Evolutionary conservation across 2,888 invertebrate species (phyloP).

Genomic region (Trissoscelio sp.): DNA sequence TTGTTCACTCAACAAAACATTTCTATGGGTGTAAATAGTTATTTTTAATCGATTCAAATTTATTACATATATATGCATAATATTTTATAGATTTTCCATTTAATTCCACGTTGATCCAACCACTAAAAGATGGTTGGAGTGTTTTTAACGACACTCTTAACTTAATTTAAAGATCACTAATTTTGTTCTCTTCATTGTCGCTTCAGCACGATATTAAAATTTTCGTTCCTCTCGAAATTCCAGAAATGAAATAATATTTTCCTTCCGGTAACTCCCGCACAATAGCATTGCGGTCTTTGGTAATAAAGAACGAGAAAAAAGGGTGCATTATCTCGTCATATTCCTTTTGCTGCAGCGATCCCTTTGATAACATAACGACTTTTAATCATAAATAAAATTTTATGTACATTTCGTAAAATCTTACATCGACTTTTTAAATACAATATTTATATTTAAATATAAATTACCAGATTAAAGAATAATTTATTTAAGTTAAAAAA

Average conservation of each 20-base stretch:
- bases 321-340: neutral
- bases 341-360: neutral
- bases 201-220: neutral
- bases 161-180: neutral
- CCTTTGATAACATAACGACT: neutral
- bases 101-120: too few relatives aligned
- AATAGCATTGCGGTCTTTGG: neutral
- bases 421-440: constrained; percentile 10
- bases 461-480: too few relatives aligned
- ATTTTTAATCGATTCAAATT: too few relatives aligned
- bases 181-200: neutral
- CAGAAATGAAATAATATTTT: constrained; percentile 4
- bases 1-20: too few relatives aligned
- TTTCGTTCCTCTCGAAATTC: too few relatives aligned
- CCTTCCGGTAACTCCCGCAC: constrained; percentile 3
- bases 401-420: constrained; percentile 2
- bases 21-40: too few relatives aligned
- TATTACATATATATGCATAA: too few relatives aligned
- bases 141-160: neutral
- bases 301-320: neutral
- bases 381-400: neutral
- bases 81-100: too few relatives aligned
- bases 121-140: too few relatives aligned
- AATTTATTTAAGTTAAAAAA: neutral
- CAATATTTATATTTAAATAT: too few relatives aligned